These are phyloP conservation scores for Cliona cf. orientalis DNA, from an alignment of 37 sponge, comb jelly and placozoan genomes.

Conservation along the genomic window DNA sequence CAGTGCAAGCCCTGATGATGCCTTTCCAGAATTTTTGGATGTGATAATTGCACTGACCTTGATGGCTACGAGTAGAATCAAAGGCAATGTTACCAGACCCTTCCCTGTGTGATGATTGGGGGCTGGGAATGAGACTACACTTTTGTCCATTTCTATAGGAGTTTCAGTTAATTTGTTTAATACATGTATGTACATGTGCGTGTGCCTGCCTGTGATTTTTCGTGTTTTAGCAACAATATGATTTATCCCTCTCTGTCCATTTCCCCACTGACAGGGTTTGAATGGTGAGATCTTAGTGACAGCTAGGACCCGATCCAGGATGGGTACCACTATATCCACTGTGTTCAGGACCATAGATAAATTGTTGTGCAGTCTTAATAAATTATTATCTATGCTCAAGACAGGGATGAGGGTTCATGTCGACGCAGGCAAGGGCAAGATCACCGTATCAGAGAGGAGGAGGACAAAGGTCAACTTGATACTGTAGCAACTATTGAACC, in stretches of 20 bases:
- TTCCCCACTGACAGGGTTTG: conserved; percentile 73
- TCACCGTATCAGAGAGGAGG: conserved; percentile 24
- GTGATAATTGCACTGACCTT: too few species aligned
- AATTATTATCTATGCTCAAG: conserved; percentile 86
- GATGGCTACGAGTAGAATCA: too few species aligned
- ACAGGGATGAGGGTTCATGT: conserved; percentile 85
- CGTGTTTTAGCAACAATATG: too few species aligned
- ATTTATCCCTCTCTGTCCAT: too few species aligned
- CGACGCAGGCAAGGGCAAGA: conserved; percentile 84
- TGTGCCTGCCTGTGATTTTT: too few species aligned
- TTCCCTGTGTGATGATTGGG: too few species aligned
- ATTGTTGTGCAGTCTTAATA: conserved; percentile 85
- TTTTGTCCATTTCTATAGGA: too few species aligned
- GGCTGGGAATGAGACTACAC: not conserved
- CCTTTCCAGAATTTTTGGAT: too few species aligned
- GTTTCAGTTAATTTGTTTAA: too few species aligned
- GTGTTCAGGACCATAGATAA: conserved; percentile 88
- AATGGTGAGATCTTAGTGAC: conserved; percentile 88
- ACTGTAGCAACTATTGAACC: not conserved
- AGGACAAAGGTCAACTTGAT: not conserved
- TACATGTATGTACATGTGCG: too few species aligned
- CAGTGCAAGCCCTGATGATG: too few species aligned
- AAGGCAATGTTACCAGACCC: too few species aligned
- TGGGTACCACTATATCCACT: conserved; percentile 93
- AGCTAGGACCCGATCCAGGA: conserved; percentile 88